Evolutionary conservation across 2,888 invertebrate species (phyloP), one percentile per base, ranked within the genome.

Genomic region (Macrophya annulata): DNA sequence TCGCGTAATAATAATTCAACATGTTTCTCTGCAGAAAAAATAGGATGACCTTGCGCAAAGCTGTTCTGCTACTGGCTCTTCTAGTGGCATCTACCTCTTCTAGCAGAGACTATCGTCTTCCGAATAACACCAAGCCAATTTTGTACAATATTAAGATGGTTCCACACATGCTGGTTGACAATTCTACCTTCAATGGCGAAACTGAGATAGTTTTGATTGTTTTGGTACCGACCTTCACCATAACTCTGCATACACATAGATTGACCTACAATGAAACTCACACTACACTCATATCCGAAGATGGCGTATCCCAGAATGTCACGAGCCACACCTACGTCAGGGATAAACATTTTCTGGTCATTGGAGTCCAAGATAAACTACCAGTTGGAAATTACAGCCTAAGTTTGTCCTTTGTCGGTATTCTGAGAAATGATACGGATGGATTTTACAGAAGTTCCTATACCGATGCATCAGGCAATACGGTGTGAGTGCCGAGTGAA

Each of bases 391-490:
- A 95, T 89, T 96, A 96, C 86, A 95, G 94, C 0, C 90, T 96
- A 37, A 94, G 95, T 88, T 90, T 96, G 17, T 94, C 94, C 1
- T 96, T 95, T 89, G 91, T 91, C 12, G 96, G 96, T 17, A 91
- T 89, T 40, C 95, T 96, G 40, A 94, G 95, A n/a, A 95, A 96
- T 89, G 94, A 95, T 2, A 92, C 96, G 86, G 94, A 94, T 77
- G 97, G 97, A 79, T 96, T 97, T 90, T 97, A 96, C 90, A 95
- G 95, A 89, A 96, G 96, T 88, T 95, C 94, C 71, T 97, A 97
- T 89, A 92, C 91, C 5, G 94, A 94, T 86, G 84, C 92, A 21
- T 88, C 92, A 72, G 94, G 93, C 59, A 94, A 93, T 89, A 93
- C 87, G 17, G 88, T 89, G 90, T 93, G 90, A 88, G 91, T 91